Evolutionary conservation across 2,113 vertebrate genomes (phyloP).

Genomic region (Rhinoderma darwinii): DNA sequence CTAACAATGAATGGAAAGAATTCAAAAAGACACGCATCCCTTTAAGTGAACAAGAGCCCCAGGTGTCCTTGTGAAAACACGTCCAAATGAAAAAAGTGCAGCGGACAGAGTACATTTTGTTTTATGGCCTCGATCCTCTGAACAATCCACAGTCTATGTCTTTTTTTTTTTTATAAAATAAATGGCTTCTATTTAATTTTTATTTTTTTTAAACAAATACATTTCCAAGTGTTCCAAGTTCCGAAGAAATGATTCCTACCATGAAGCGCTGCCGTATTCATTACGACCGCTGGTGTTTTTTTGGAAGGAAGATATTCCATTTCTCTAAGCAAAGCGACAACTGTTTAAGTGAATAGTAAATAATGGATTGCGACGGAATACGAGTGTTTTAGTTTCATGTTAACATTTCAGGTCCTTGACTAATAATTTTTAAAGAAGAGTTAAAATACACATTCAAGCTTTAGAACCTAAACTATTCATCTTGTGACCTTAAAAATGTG

Average conservation of each 20-base stretch:
- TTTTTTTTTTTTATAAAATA: neutral
- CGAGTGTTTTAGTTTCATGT: neutral
- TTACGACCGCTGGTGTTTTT: neutral
- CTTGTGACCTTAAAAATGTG: too few relatives aligned
- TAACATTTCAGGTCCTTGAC: neutral
- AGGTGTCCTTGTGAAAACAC: conserved; percentile 27
- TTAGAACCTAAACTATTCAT: neutral
- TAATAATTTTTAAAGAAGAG: conserved; percentile 1
- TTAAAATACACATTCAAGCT: neutral
- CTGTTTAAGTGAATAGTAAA: conserved; percentile 38
- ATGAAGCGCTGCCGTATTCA: neutral
- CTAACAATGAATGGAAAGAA: conserved; percentile 47
- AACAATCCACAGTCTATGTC: neutral
- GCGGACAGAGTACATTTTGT: neutral
- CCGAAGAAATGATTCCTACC: neutral
- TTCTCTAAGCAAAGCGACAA: conserved; percentile 41
- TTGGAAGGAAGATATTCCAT: neutral
- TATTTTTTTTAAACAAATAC: conserved; percentile 22
- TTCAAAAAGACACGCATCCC: conserved; percentile 24
- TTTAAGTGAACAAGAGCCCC: conserved; percentile 18
- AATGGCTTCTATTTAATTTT: neutral
- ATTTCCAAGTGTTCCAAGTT: conserved; percentile 4
- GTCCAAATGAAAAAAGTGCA: neutral
- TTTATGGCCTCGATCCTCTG: neutral
- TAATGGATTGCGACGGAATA: conserved; percentile 12